Evolutionary conservation across 2,797 vertebrate genomes (phyloP), one percentile per base, ranked within the genome.

Genomic region (Eulemur rubriventer): DNA sequence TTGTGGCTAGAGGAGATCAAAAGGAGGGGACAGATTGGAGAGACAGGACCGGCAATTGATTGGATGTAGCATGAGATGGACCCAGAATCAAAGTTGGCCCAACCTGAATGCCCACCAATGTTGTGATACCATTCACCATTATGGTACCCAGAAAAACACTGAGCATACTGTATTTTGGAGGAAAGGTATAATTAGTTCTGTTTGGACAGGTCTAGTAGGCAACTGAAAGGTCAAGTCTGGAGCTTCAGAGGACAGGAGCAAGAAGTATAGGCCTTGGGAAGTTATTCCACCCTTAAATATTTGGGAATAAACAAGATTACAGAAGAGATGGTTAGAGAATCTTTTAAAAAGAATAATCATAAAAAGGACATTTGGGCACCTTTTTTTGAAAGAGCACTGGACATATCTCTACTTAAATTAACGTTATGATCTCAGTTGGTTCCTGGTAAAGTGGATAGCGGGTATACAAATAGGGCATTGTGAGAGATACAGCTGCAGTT

Each of bases 361-460:
- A 59, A 26, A 95, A 76, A 61, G 63, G 43, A 43, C 30, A 52
- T 63, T 86, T 78, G 38, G 24, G 24, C 22, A 41, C 69, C n/a
- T 84, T 96, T 96, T 89, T 86, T 50, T 59, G 48, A 65, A 89
- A 92, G 52, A 85, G 46, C 61, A 72, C 6, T 82, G n/a, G n/a
- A n/a, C 28, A 3, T 83, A 46, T 46, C 79, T 72, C 65, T 22
- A 41, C 11, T 91, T 33, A 52, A 63, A n/a, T 89, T 81, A 72
- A 48, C 46, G 30, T 55, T 61, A 24, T 35, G 57, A 48, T 87
- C 73, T 92, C 26, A 67, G 1, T 38, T 16, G 20, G 22, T 57
- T 96, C 61, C 35, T 70, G 59, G n/a, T 78, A 70, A 63, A 93
- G 24, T 90, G 28, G 20, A 46, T 38, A 70, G n/a, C 28, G 13